Percentiles rank a stretch among this genome's conserved stretches.
phyloP scores from a whole-genome alignment of 2,797 vertebrate species.

The Caiman crocodilus region DNA sequence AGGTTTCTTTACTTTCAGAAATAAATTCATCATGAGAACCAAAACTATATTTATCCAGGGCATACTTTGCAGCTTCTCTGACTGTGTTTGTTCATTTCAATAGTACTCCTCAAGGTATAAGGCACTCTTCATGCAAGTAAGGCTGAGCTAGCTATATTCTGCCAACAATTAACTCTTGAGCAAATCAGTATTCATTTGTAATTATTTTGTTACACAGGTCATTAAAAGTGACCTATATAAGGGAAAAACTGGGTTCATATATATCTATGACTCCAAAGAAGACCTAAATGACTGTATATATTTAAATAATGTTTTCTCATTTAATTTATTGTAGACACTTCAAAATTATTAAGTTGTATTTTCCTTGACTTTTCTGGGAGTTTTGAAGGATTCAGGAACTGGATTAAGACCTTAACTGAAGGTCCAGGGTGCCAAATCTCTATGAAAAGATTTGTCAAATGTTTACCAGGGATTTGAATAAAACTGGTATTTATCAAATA shows the following conservation, averaged over 20 bases:
- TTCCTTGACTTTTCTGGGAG: background rate
- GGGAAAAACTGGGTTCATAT: background rate
- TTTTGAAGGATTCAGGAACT: background rate
- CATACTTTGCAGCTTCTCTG: background rate
- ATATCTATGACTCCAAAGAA: background rate
- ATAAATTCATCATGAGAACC: background rate
- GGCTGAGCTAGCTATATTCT: background rate
- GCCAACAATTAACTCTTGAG: background rate
- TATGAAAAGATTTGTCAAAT: background rate
- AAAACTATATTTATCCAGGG: background rate
- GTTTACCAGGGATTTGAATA: background rate
- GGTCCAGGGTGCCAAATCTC: background rate
- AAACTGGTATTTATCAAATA: background rate
- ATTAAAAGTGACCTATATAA: background rate
- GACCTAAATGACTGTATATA: background rate
- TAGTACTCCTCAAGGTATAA: background rate
- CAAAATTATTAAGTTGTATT: background rate
- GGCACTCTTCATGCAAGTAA: background rate
- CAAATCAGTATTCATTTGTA: background rate
- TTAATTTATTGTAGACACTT: background rate
- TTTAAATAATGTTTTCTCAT: background rate
- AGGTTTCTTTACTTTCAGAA: background rate
- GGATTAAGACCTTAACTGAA: background rate
- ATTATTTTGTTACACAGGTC: background rate
- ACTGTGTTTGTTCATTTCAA: background rate